Conservation (phyloP, 2,113 vertebrate species). For the Syngnathus scovelli region DNA sequence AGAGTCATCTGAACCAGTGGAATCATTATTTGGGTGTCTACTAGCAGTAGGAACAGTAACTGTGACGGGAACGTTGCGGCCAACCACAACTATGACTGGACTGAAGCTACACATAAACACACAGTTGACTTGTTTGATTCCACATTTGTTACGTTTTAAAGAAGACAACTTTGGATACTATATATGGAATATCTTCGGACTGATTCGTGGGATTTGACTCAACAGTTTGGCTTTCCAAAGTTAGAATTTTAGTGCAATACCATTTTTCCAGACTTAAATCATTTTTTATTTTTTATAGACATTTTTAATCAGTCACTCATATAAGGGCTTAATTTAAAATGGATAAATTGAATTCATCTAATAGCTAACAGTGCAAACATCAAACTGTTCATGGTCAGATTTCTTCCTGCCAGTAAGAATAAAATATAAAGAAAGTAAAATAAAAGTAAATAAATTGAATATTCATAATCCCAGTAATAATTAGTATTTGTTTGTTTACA, state of each 20-base stretch:
- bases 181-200: conserved; percentile 34
- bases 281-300: conserved; percentile 5
- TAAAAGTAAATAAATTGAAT: background rate
- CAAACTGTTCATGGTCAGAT: conserved; percentile 38
- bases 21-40: conserved; percentile 48
- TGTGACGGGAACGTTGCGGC: conserved; percentile 46
- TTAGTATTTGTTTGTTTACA: too few species aligned
- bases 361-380: conserved; percentile 33
- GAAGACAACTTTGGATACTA: conserved; percentile 32
- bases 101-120: conserved; percentile 49
- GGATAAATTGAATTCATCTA: conserved; percentile 40
- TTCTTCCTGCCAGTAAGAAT: conserved; percentile 48
- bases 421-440: background rate
- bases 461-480: background rate
- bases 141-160: conserved; percentile 35
- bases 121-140: conserved; percentile 41
- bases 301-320: conserved; percentile 4
- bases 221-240: conserved; percentile 13
- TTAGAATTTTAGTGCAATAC: background rate
- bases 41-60: conserved; percentile 51
- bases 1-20: conserved; percentile 40
- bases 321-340: conserved; percentile 3
- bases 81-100: conserved; percentile 52
- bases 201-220: conserved; percentile 18
- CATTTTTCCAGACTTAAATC: background rate